A percentile compares a stretch with the other conserved stretches of the same genome.
Evolutionary conservation across 1,140 invertebrate species (phyloP).

Genomic region (Colletes latitarsis): DNA sequence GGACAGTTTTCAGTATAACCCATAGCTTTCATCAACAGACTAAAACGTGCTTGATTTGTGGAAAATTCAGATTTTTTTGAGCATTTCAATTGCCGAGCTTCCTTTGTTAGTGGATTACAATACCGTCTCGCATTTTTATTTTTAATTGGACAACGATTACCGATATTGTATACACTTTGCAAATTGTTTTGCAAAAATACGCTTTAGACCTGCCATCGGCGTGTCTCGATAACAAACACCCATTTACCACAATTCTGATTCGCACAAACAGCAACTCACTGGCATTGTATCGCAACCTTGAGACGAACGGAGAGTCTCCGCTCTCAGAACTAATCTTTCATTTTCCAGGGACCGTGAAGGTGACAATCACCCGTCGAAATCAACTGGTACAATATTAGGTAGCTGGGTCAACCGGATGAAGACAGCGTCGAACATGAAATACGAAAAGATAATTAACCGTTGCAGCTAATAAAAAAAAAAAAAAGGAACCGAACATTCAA

Average conservation of each 20-base stretch:
- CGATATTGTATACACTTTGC: neutral
- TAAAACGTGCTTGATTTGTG: too few relatives aligned
- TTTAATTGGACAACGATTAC: too few relatives aligned
- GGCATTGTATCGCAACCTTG: constrained; percentile 17
- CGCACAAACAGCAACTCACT: constrained; percentile 47
- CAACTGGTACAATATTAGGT: constrained; percentile 75
- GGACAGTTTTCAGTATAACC: too few relatives aligned
- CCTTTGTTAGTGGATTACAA: too few relatives aligned
- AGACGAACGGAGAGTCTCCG: neutral
- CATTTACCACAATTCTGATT: constrained; percentile 36
- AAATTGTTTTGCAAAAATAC: constrained; percentile 16
- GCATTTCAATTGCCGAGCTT: too few relatives aligned
- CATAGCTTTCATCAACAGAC: too few relatives aligned
- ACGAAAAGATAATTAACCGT: constrained; percentile 28
- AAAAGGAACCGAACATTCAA: constrained; percentile 8
- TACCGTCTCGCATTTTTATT: too few relatives aligned
- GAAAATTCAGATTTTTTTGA: too few relatives aligned
- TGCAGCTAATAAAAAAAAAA: constrained; percentile 1
- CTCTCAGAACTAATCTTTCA: constrained; percentile 45
- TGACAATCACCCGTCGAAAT: constrained; percentile 78
- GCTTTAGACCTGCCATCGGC: constrained; percentile 8
- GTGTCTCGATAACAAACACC: constrained; percentile 8
- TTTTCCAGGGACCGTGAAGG: constrained; percentile 78
- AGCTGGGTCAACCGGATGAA: constrained; percentile 31
- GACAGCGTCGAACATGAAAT: constrained; percentile 19